Base-by-base conservation (phyloP, 2,113 vertebrate species). In the Microcebus tavaratra region DNA sequence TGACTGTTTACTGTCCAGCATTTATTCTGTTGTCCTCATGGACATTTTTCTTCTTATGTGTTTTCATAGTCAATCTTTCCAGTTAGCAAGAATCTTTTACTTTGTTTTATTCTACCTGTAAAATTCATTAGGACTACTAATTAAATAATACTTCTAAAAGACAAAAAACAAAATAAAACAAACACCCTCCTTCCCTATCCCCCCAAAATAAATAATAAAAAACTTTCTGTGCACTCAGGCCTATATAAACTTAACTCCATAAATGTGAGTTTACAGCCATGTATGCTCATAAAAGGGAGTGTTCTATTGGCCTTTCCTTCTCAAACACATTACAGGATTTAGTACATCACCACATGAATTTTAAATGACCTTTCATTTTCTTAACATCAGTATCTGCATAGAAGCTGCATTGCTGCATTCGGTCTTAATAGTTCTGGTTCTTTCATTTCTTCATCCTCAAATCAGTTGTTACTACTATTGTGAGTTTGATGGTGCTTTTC, bases 141-240 rank as follows among this genome's bases (percentile, higher is more conserved):
- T 34, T 67, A 92, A 67, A 10, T 29, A 55, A 72, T 55, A 57
- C 20, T 42, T 91, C 50, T 87, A n/a, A 36, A 83, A 67, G n/a
- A 3, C n/a, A 91, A 91, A 53, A 73, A 91, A 27, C 25, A 91
- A 86, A 81, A 80, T 25, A 88, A 86, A 93, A 68, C 27, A 75
- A 87, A 84, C 12, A 36, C 3, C 21, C 31, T 84, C 31, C 7
- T 67, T 65, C 34, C 20, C 31, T 11, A 39, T 14, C 9, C 86
- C 86, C 20, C 39, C 39, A 73, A 95, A 53, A 42, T 39, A 55
- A 53, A 73, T 93, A 53, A 50, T 39, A 39, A 65, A 76, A 63
- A 92, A 61, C 36, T 59, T 94, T 76, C 50, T 23, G 36, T 61
- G 31, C 50, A 63, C 21, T 53, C 80, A 89, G 82, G 50, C 42